Evolutionary conservation across 2,113 vertebrate species (phyloP).

Genomic region (Shinisaurus crocodilurus): DNA sequence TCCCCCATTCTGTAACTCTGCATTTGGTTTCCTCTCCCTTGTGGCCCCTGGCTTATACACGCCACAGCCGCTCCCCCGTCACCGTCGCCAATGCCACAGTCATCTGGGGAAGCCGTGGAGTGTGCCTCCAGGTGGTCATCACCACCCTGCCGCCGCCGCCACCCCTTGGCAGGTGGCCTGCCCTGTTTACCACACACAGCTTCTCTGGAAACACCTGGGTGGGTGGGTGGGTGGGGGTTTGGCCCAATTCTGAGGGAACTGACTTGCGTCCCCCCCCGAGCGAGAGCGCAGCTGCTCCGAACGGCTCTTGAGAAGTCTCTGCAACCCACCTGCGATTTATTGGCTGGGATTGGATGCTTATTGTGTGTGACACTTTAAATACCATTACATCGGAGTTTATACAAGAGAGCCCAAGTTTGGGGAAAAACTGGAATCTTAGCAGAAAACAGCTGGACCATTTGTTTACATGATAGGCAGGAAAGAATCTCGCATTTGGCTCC

Average conservation of each 20-base stretch:
- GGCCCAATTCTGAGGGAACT: slow-evolving; percentile 77
- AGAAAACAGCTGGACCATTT: slow-evolving; percentile 86
- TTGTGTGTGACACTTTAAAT: slow-evolving; percentile 90
- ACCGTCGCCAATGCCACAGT: background rate
- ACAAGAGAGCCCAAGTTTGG: slow-evolving; percentile 86
- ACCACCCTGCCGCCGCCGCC: slow-evolving; percentile 54
- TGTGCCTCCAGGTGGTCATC: slow-evolving; percentile 50
- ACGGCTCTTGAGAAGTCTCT: slow-evolving; percentile 79
- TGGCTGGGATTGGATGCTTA: slow-evolving; percentile 86
- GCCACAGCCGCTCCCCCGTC: background rate
- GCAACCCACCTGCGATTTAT: slow-evolving; percentile 84
- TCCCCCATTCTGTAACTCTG: too few species aligned
- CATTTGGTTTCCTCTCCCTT: too few species aligned
- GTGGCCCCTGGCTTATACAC: too few species aligned
- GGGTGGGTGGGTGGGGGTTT: slow-evolving; percentile 76
- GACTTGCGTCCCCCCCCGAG: slow-evolving; percentile 80
- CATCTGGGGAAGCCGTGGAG: background rate
- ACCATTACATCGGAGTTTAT: slow-evolving; percentile 89
- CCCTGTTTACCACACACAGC: slow-evolving; percentile 77
- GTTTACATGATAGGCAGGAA: slow-evolving; percentile 87
- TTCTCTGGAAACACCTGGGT: slow-evolving; percentile 82
- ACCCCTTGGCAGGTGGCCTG: slow-evolving; percentile 69
- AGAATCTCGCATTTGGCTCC: slow-evolving; percentile 83
- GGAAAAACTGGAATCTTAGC: slow-evolving; percentile 86
- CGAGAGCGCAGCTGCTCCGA: slow-evolving; percentile 84